Evolutionary conservation across 2,113 vertebrate species (phyloP).

Genomic region (Cyanoderma ruficeps): DNA sequence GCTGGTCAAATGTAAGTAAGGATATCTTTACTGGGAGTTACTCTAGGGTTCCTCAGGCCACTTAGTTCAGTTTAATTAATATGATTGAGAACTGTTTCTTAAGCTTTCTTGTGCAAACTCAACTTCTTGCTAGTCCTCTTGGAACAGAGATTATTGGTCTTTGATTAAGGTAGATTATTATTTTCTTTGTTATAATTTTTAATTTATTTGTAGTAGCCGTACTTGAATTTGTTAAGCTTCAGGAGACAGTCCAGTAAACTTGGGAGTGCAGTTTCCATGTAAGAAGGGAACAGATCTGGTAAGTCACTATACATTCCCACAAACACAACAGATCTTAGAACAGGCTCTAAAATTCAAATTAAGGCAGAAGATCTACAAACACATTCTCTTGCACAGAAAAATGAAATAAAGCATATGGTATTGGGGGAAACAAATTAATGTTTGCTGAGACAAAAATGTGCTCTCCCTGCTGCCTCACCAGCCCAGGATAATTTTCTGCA

Average conservation of each 20-base stretch:
- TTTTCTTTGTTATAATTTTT: not conserved
- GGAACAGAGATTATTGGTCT: not conserved
- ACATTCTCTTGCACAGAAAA: not conserved
- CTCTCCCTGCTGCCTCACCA: not conserved
- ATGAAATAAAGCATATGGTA: not conserved
- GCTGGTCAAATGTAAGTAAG: not conserved
- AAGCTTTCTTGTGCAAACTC: not conserved
- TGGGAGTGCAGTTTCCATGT: not conserved
- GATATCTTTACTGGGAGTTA: not conserved
- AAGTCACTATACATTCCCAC: not conserved
- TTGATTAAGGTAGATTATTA: not conserved
- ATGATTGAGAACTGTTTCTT: not conserved
- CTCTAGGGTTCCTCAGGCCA: not conserved
- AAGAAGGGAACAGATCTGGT: not conserved
- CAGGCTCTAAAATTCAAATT: not conserved
- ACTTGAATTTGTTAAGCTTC: not conserved
- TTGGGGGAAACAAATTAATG: not conserved
- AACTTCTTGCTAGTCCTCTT: not conserved
- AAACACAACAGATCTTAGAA: not conserved
- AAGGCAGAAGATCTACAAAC: not conserved
- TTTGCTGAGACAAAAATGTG: not conserved
- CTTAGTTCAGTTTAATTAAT: not conserved
- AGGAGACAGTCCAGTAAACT: not conserved
- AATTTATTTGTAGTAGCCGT: not conserved
- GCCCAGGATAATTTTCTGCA: not conserved